Evolutionary conservation across 2,888 invertebrate species (phyloP).

Genomic region (Mantis religiosa): DNA sequence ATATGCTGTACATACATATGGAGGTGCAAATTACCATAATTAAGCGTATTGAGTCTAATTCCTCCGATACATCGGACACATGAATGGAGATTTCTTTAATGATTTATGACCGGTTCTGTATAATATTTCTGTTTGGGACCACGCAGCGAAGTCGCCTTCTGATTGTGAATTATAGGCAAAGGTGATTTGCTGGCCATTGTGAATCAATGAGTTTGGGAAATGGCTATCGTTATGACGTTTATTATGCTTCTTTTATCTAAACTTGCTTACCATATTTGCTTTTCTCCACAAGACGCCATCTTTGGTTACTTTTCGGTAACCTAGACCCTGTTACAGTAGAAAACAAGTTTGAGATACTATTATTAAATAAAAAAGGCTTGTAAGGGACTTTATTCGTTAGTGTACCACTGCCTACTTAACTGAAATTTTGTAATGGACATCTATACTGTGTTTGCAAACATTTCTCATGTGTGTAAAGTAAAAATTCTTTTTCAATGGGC

Average conservation of each 20-base stretch:
- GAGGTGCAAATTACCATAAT: background rate
- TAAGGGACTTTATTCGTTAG: too few relatives aligned
- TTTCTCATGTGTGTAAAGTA: too few relatives aligned
- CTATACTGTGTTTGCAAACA: too few relatives aligned
- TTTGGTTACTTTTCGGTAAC: background rate
- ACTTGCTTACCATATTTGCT: background rate
- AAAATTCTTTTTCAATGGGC: too few relatives aligned
- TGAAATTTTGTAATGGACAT: too few relatives aligned
- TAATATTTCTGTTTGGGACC: background rate
- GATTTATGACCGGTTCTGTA: background rate
- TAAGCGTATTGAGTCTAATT: constrained; percentile 10
- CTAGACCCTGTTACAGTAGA: background rate
- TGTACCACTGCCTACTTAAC: too few relatives aligned
- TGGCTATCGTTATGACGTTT: background rate
- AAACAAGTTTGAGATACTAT: too few relatives aligned
- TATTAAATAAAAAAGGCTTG: too few relatives aligned
- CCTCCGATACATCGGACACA: background rate
- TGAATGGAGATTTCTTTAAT: constrained; percentile 5
- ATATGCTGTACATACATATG: background rate
- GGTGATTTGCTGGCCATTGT: constrained; percentile 9
- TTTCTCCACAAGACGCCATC: background rate
- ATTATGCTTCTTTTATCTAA: background rate
- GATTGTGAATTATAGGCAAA: constrained; percentile 6
- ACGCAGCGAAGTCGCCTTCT: background rate
- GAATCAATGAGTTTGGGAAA: background rate